Evolutionary conservation across 2,113 vertebrate genomes (phyloP).

Genomic region (Corythornis vintsioides): DNA sequence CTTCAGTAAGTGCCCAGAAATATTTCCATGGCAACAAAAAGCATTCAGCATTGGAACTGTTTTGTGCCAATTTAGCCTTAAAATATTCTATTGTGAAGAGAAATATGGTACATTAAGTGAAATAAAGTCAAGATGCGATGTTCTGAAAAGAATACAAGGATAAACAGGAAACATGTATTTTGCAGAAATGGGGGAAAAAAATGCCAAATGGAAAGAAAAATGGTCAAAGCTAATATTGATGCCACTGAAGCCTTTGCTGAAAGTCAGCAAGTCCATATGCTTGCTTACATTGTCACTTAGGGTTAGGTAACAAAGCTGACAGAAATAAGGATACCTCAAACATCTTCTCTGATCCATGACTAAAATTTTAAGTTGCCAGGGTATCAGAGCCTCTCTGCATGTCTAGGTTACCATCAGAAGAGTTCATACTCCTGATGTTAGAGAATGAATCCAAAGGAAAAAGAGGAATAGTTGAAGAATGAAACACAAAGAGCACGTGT

Average conservation of each 20-base stretch:
- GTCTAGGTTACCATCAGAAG: slow-evolving; percentile 45
- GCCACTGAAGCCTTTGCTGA: slow-evolving; percentile 39
- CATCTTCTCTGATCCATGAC: slow-evolving; percentile 35
- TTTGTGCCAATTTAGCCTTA: slow-evolving; percentile 81
- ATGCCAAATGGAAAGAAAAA: slow-evolving; percentile 30
- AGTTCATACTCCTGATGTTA: slow-evolving; percentile 39
- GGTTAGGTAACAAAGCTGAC: slow-evolving; percentile 47
- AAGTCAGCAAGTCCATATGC: slow-evolving; percentile 40
- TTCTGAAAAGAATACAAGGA: slow-evolving; percentile 75
- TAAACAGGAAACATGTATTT: slow-evolving; percentile 71
- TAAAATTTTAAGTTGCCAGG: slow-evolving; percentile 44
- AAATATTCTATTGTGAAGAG: slow-evolving; percentile 79
- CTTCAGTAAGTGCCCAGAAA: slow-evolving; percentile 79
- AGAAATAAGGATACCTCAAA: slow-evolving; percentile 41
- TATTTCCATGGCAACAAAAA: slow-evolving; percentile 87
- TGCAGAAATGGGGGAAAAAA: slow-evolving; percentile 15
- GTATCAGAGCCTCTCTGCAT: slow-evolving; percentile 38
- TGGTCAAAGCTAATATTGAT: slow-evolving; percentile 38
- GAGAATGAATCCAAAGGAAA: slow-evolving; percentile 31
- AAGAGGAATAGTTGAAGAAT: slow-evolving; percentile 38
- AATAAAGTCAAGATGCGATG: slow-evolving; percentile 75
- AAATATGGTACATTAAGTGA: slow-evolving; percentile 77
- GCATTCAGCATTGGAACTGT: slow-evolving; percentile 77
- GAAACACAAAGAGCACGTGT: neutral
- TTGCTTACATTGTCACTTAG: slow-evolving; percentile 14